These are phyloP conservation scores for Melikaiella ostensackeni DNA, from an alignment of 2,888 invertebrate genomes.

Conservation along the genomic window DNA sequence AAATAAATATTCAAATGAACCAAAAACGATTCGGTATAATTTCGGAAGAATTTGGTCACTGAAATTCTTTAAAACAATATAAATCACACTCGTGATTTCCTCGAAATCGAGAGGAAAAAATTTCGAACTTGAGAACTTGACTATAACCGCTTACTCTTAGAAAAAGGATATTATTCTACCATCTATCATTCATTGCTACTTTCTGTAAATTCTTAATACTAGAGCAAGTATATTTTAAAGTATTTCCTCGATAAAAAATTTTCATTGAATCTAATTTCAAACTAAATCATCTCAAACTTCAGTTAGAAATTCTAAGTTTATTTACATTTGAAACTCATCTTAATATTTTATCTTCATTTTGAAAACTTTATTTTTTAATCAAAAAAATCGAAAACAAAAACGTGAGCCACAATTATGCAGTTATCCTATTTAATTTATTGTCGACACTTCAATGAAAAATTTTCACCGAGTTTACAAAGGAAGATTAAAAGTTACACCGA, in stretches of 20 bases:
- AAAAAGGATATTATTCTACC: not conserved
- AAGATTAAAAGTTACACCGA: slow-evolving; percentile 1
- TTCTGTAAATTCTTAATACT: not conserved
- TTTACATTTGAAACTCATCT: not conserved
- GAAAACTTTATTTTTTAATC: not conserved
- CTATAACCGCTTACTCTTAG: not conserved
- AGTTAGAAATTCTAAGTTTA: no score
- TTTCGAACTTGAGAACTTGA: not conserved
- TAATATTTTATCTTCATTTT: not conserved
- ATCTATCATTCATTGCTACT: slow-evolving; percentile 2
- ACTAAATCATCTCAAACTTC: no score
- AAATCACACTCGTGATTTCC: not conserved
- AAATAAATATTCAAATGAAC: not conserved
- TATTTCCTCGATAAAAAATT: not conserved
- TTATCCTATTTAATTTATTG: slow-evolving; percentile 1
- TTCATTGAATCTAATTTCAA: not conserved
- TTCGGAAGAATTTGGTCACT: not conserved
- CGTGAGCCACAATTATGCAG: not conserved
- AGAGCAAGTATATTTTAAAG: not conserved
- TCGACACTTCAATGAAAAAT: not conserved
- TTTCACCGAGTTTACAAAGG: slow-evolving; percentile 15
- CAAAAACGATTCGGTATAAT: not conserved
- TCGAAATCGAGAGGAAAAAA: not conserved
- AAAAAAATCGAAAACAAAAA: not conserved
- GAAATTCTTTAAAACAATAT: not conserved